Evolutionary conservation across 2,888 invertebrate species (phyloP), one percentile per base, ranked within the genome.

Genomic region (Pseudococcus longispinus): DNA sequence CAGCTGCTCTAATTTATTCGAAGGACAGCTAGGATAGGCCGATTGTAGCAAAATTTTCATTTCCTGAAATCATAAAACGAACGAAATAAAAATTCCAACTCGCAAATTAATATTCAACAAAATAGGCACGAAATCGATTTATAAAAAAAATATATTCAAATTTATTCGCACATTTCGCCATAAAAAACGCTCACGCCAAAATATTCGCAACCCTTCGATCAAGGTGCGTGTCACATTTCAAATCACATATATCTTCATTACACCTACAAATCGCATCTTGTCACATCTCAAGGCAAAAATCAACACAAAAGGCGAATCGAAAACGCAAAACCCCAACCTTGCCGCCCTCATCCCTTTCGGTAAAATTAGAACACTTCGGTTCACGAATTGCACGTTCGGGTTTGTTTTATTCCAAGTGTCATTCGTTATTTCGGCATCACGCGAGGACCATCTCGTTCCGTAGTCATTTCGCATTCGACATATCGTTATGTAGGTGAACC

Each of bases 1-100:
- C 84, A 97, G 90, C 90, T 93, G 92, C 88, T 94, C 93, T 88
- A 95, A 88, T 87, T 88, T 87, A 8, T 85, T 82, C 15, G 26
- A 46, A 15, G 87, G 83, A n/a, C 93, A 91, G 77, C 91, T 91
- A 0, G 94, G 93, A 1, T 93, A 92, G 13, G 70, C 42, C 9
- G 74, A 74, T 20, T 74, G 65, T 15, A 85, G 85, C 51, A 44
- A 18, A 2, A 44, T 77, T 74, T 77, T 85, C 46, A 85, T 46
- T 85, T 85, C 85, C 85, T 85, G 46, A 3, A 74, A 44, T 44
- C 8, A 44, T 26, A 85, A 26, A 46, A 85, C 13, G 9, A 13
- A 13, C 13, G 13, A 6, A 44, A 44, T 6, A 44, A 6, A 13
- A 44, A 44, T 44, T 9, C 44, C 13, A 9, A 9, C 13, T 44